Evolutionary conservation across 2,113 vertebrate genomes (phyloP).

Genomic region (Merops nubicus): DNA sequence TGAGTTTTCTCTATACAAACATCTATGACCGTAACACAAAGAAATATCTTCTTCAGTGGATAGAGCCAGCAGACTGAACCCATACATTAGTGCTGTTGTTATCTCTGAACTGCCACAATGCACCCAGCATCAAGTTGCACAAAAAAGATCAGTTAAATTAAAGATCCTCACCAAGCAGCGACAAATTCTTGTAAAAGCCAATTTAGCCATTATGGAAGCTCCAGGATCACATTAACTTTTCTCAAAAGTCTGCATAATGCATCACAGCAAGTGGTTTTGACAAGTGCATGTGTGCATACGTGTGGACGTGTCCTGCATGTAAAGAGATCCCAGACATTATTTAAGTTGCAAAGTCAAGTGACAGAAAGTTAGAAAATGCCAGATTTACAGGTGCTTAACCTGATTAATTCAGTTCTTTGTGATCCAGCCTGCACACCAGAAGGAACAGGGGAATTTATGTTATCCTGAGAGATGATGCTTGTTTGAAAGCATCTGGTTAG

Average conservation of each 20-base stretch:
- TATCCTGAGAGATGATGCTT: neutral
- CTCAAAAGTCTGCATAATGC: slow-evolving; percentile 27
- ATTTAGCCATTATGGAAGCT: slow-evolving; percentile 33
- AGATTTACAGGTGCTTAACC: slow-evolving; percentile 13
- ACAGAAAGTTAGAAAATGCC: slow-evolving; percentile 1
- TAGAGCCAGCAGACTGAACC: slow-evolving; percentile 25
- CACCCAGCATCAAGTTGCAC: neutral
- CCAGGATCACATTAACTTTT: slow-evolving; percentile 38
- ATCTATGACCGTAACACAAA: slow-evolving; percentile 15
- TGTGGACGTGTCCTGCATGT: neutral
- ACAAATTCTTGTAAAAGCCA: slow-evolving; percentile 54
- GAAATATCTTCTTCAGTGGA: slow-evolving; percentile 28
- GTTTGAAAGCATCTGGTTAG: slow-evolving; percentile 15
- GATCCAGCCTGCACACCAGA: neutral
- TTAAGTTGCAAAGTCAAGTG: slow-evolving; percentile 16
- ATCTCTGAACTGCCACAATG: slow-evolving; percentile 11
- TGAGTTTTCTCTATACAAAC: slow-evolving; percentile 51
- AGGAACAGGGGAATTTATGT: neutral
- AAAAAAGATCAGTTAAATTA: slow-evolving; percentile 52
- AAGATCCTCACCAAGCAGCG: slow-evolving; percentile 4
- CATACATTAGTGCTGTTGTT: slow-evolving; percentile 27
- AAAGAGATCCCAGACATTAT: slow-evolving; percentile 11
- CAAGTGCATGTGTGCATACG: neutral
- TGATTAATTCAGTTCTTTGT: neutral
- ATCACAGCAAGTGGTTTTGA: slow-evolving; percentile 36